Percentiles rank a stretch among this genome's conserved stretches.
Conservation (phyloP, 2,113 vertebrate genomes). For the Thalassoma bifasciatum region DNA sequence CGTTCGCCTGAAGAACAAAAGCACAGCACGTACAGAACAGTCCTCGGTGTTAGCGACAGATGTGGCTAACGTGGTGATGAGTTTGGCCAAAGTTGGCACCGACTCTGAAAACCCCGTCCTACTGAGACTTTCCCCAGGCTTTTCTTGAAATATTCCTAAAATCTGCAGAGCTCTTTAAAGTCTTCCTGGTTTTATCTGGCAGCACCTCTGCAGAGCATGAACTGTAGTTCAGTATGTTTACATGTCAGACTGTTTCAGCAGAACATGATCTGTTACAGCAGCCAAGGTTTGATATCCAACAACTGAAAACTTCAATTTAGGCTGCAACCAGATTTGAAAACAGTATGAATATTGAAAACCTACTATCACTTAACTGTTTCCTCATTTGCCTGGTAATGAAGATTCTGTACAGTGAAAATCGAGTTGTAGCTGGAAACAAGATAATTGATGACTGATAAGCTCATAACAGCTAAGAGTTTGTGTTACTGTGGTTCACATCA, state of each 20-base stretch:
- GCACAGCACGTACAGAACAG: slow-evolving; percentile 1
- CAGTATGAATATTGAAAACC: too few species aligned
- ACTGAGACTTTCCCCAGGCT: slow-evolving; percentile 20
- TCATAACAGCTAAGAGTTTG: too few species aligned
- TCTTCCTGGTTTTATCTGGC: slow-evolving; percentile 47
- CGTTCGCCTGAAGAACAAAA: slow-evolving; percentile 16
- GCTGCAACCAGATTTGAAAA: too few species aligned
- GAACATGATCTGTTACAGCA: background rate
- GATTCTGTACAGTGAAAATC: too few species aligned
- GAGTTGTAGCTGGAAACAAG: too few species aligned
- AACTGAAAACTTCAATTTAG: background rate
- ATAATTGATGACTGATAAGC: too few species aligned
- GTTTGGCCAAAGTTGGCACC: slow-evolving; percentile 48
- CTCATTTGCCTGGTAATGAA: too few species aligned
- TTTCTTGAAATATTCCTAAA: slow-evolving; percentile 44
- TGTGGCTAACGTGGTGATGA: slow-evolving; percentile 52
- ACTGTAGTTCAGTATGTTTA: slow-evolving; percentile 12
- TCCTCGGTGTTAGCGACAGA: slow-evolving; percentile 22
- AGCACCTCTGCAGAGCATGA: slow-evolving; percentile 15
- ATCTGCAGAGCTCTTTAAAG: slow-evolving; percentile 38
- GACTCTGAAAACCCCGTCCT: slow-evolving; percentile 43
- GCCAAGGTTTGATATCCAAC: background rate
- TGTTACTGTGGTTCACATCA: too few species aligned
- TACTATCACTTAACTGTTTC: too few species aligned
- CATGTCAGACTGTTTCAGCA: slow-evolving; percentile 33